phyloP scores from a whole-genome alignment of 2,888 invertebrate genomes.

The Patella pellucida region DNA sequence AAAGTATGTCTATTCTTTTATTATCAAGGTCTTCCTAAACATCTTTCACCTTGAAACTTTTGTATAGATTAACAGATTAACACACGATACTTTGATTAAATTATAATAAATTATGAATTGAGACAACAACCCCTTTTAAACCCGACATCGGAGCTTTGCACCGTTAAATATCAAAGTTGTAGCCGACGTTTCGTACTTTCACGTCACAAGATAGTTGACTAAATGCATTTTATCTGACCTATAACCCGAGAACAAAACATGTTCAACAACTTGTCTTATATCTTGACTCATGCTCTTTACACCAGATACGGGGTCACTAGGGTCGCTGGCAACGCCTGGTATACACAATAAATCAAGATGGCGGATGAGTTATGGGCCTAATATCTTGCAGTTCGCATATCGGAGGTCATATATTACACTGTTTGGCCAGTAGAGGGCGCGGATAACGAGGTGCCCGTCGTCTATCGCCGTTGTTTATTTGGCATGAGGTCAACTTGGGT shows the following conservation, averaged over 20 bases:
- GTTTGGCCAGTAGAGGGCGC: not conserved
- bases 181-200: too few relatives aligned
- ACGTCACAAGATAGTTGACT: too few relatives aligned
- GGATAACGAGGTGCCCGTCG: not conserved
- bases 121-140: too few relatives aligned
- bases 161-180: too few relatives aligned
- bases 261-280: conserved; percentile 2
- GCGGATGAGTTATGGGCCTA: not conserved
- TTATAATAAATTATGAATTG: too few relatives aligned
- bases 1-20: too few relatives aligned
- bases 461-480: not conserved
- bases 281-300: conserved; percentile 4
- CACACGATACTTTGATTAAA: too few relatives aligned
- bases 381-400: not conserved
- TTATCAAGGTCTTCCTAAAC: too few relatives aligned
- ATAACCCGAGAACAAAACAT: not conserved
- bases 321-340: conserved; percentile 2
- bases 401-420: not conserved
- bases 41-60: too few relatives aligned
- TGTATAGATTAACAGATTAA: too few relatives aligned
- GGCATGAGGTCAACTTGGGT: not conserved
- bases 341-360: conserved; percentile 1
- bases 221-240: not conserved
- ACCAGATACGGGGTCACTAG: not conserved
- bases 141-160: too few relatives aligned